These are phyloP conservation scores for Myiotriccus ornatus DNA, from an alignment of 2,797 vertebrate species.

Conservation along the genomic window DNA sequence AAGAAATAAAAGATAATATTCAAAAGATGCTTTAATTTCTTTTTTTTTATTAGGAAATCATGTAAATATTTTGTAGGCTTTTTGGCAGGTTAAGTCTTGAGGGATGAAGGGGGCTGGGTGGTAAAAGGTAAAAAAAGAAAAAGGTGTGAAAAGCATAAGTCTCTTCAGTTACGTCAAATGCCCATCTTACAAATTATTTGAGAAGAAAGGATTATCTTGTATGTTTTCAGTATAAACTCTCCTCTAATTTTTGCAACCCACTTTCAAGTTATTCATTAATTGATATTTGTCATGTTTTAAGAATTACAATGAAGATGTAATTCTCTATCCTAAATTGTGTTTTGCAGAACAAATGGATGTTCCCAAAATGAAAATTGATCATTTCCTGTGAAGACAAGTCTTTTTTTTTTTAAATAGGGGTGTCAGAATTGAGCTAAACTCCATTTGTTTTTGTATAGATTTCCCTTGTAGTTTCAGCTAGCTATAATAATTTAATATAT, in stretches of 20 bases:
- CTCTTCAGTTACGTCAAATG: not conserved
- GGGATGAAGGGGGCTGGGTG: not conserved
- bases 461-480: not conserved
- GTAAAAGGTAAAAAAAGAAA: not conserved
- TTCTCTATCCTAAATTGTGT: not conserved
- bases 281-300: not conserved
- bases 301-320: not conserved
- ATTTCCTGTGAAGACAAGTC: not conserved
- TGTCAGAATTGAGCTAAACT: not conserved
- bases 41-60: not conserved
- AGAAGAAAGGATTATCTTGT: not conserved
- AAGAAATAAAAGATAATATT: not conserved
- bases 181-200: not conserved
- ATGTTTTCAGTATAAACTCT: not conserved
- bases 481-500: not conserved
- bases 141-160: not conserved
- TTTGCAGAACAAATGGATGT: not conserved
- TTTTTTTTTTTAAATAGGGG: not conserved
- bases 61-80: not conserved
- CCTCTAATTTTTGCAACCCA: not conserved
- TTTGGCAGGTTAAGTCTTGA: not conserved
- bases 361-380: not conserved
- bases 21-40: not conserved
- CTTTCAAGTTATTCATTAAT: not conserved
- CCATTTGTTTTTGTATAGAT: not conserved